Evolutionary conservation across 1,140 invertebrate species (phyloP).

Genomic region (Portunus trituberculatus): DNA sequence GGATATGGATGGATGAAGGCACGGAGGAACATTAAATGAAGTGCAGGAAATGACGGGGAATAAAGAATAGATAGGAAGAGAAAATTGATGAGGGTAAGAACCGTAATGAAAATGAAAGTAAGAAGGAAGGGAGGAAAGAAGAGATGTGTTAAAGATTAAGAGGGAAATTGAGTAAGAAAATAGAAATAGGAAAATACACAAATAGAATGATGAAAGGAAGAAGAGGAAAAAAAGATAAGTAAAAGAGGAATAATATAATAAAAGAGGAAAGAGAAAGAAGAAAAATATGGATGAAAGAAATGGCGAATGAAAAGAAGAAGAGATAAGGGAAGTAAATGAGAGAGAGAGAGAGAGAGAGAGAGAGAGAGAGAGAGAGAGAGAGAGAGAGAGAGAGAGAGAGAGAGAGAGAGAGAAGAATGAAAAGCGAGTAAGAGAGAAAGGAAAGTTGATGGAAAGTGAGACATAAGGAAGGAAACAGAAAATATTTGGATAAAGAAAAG

Average conservation of each 20-base stretch:
- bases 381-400: conserved; percentile 24
- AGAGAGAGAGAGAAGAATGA: neutral
- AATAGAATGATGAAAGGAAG: neutral
- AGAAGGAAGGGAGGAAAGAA: neutral
- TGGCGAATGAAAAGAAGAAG: neutral
- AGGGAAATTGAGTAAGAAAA: neutral
- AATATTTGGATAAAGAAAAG: no score
- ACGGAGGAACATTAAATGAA: no score
- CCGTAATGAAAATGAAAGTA: neutral
- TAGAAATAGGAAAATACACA: neutral
- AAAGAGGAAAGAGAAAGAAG: no score
- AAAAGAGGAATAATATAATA: neutral
- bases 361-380: conserved; percentile 16
- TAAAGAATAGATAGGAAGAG: no score
- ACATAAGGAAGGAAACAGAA: no score
- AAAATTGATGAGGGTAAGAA: no score
- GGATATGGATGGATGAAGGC: no score
- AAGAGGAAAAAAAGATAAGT: neutral
- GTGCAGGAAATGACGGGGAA: no score
- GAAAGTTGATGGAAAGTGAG: neutral
- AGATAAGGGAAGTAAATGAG: neutral
- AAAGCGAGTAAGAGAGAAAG: no score
- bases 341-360: neutral
- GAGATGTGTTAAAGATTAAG: no score
- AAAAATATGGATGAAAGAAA: neutral